Evolutionary conservation across 2,888 invertebrate genomes (phyloP), one percentile per base, ranked within the genome.

Genomic region (Nysson spinosus): DNA sequence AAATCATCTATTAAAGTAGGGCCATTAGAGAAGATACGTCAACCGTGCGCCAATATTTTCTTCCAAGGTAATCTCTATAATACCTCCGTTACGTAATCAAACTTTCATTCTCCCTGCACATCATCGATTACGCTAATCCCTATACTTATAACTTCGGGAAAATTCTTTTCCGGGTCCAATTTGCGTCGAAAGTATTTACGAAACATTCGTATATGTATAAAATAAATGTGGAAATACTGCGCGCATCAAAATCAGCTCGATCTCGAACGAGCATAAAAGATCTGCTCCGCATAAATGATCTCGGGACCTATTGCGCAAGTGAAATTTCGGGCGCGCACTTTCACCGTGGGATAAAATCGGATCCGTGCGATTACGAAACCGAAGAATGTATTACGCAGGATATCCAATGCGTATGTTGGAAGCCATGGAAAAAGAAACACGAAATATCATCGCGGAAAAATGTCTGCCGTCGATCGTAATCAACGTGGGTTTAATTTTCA

Each of bases 321-420:
- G 12, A 17, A 35, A 56, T 56, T 49, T 56, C 26, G 37, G 17
- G 20, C 42, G 9, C n/a, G 22, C 47, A 37, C 37, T 61, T 61
- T 56, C 49, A 19, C 49, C 20, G 12, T 4, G 9, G 16, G n/a
- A 46, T 30, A 32, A 17, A 4, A 9, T n/a, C 43, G 9, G 7
- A 1, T 3, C 28, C 6, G 5, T 11, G 9, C 5, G 4, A 7
- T 28, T 9, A 9, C 43, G 43, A n/a, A 14, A 24, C 6, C 12
- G 9, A n/a, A 17, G 16, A 9, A 35, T 5, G 35, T 9, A 12
- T 32, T 32, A n/a, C 32, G 32, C 7, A 11, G 4, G 32, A n/a
- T n/a, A n/a, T 11, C 11, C 32, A 4, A 9, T 11, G 32, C n/a
- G n/a, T n/a, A n/a, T n/a, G n/a, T n/a, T n/a, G n/a, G n/a, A n/a